Evolutionary conservation across 2,888 invertebrate species (phyloP).

Genomic region (Xestoiulus laeticollis): DNA sequence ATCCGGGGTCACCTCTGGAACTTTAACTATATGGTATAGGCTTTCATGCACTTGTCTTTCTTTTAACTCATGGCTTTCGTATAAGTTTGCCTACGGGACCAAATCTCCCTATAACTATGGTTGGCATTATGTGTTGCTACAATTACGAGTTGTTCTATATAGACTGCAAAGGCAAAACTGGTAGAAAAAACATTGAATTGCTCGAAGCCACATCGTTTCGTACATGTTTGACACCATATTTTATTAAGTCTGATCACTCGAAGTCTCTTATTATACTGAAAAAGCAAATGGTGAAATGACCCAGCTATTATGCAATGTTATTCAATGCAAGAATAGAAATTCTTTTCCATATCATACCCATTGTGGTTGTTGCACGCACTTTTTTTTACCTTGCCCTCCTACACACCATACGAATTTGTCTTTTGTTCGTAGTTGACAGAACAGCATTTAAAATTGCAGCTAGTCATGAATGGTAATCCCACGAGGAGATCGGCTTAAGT

Average conservation of each 20-base stretch:
- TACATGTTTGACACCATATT: conserved; percentile 36
- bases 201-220: conserved; percentile 30
- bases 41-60: conserved; percentile 39
- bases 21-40: conserved; percentile 39
- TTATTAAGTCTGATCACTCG: conserved; percentile 41
- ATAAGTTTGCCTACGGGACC: conserved; percentile 31
- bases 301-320: conserved; percentile 17
- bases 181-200: neutral
- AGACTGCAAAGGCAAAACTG: neutral
- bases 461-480: conserved; percentile 28
- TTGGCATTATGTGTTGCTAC: neutral
- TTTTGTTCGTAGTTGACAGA: conserved; percentile 35
- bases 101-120: conserved; percentile 16
- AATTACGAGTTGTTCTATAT: conserved; percentile 29
- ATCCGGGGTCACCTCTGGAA: conserved; percentile 40
- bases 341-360: conserved; percentile 17
- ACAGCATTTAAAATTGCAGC: conserved; percentile 28
- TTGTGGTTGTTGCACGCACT: neutral
- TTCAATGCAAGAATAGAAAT: conserved; percentile 30
- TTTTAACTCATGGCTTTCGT: conserved; percentile 21
- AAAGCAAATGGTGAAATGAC: conserved; percentile 28
- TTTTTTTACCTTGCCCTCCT: conserved; percentile 41
- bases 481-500: neutral
- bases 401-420: conserved; percentile 25
- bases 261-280: conserved; percentile 30